phyloP scores from a whole-genome alignment of 2,113 vertebrate species.

The Sapajus apella region DNA sequence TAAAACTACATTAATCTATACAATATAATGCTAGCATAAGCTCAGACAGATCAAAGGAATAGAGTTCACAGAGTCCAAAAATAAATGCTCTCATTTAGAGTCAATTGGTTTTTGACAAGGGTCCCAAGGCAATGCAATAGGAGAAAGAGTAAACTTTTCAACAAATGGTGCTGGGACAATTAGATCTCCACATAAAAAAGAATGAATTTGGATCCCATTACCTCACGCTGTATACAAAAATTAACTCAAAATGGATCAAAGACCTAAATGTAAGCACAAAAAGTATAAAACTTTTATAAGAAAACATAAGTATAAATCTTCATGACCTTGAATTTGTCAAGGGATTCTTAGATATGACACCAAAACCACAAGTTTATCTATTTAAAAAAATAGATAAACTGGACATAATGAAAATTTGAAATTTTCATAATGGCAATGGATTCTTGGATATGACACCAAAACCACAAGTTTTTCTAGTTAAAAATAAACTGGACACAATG shows the following conservation, averaged over 20 bases:
- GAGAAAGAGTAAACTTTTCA: not conserved
- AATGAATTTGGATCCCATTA: not conserved
- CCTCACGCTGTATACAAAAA: not conserved
- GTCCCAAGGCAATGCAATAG: not conserved
- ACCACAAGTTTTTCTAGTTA: not conserved
- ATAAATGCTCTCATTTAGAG: not conserved
- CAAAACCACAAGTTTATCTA: not conserved
- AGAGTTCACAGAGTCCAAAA: not conserved
- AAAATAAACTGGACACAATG: not conserved
- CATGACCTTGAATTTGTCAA: not conserved
- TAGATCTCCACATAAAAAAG: not conserved
- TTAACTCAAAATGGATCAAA: not conserved
- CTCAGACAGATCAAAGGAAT: not conserved
- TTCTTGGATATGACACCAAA: constrained; percentile 9
- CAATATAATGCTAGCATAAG: not conserved
- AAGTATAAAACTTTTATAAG: not conserved
- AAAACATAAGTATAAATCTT: not conserved
- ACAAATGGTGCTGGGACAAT: not conserved
- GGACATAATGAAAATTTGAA: not conserved
- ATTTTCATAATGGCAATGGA: not conserved
- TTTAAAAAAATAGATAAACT: not conserved
- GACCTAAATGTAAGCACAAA: not conserved
- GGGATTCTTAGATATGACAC: not conserved
- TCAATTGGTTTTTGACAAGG: not conserved
- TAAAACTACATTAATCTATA: not conserved